Conservation (phyloP, 2,797 vertebrate species). For the Leucoraja ocellata region DNA sequence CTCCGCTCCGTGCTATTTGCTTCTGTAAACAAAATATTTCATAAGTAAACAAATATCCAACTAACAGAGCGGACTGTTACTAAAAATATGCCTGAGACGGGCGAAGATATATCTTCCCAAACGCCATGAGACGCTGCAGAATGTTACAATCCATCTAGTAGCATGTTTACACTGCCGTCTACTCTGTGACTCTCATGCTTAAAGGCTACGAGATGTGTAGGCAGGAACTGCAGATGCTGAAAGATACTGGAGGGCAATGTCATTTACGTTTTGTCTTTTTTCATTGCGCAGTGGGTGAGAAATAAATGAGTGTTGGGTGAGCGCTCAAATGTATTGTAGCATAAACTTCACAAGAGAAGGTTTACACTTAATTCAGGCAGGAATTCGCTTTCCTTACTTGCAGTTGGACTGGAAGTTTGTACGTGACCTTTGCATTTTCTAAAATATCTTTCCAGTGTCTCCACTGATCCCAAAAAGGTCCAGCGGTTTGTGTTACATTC, state of each 20-base stretch:
- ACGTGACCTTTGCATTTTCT: neutral
- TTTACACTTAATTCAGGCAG: neutral
- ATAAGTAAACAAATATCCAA: constrained; percentile 9
- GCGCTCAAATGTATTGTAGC: neutral
- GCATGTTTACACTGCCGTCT: neutral
- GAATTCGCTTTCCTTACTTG: neutral
- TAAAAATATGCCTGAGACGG: neutral
- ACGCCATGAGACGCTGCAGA: neutral
- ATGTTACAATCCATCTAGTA: neutral
- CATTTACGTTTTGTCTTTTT: neutral
- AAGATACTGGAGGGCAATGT: neutral
- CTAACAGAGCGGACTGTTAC: neutral
- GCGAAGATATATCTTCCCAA: neutral
- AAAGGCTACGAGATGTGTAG: neutral
- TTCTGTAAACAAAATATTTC: neutral
- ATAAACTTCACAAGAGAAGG: neutral
- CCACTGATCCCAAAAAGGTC: neutral
- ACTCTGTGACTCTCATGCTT: neutral
- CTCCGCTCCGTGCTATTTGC: neutral
- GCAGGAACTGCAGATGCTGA: too few relatives aligned
- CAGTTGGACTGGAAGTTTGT: neutral
- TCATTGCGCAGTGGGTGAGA: neutral
- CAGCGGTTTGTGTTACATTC: neutral
- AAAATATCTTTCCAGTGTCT: neutral
- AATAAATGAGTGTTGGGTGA: neutral